Conservation (phyloP, 2,113 vertebrate species). For the Myiopsitta monachus region DNA sequence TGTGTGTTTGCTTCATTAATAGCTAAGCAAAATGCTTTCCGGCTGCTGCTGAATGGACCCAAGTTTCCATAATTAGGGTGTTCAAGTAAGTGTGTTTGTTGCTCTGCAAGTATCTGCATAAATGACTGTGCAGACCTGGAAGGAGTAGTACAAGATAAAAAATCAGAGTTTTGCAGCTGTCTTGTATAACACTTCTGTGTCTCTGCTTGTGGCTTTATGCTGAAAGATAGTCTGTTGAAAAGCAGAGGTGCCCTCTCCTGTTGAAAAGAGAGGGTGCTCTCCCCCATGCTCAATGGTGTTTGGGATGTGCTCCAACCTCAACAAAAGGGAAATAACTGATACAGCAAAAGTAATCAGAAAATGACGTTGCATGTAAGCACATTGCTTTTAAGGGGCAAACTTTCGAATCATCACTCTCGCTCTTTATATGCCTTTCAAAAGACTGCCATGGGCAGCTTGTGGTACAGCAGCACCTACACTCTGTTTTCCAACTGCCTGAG, state of each 20-base stretch:
- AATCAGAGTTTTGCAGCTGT: neutral
- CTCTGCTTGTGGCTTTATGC: neutral
- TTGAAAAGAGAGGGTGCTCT: neutral
- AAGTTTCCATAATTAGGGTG: neutral
- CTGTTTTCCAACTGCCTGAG: neutral
- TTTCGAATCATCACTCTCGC: neutral
- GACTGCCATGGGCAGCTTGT: neutral
- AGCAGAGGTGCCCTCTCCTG: neutral
- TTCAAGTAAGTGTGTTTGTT: neutral
- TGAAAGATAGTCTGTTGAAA: neutral
- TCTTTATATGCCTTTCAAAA: neutral
- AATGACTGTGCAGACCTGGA: neutral
- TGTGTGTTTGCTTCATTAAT: neutral
- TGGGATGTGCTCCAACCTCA: neutral
- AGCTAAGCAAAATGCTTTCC: neutral
- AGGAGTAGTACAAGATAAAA: neutral
- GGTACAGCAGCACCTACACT: neutral
- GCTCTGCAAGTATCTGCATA: neutral
- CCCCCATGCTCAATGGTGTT: neutral
- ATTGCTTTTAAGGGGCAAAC: neutral
- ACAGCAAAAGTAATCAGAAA: neutral
- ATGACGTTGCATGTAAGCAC: neutral
- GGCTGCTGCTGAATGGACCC: neutral
- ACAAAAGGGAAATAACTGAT: neutral
- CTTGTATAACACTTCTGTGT: neutral